These are phyloP conservation scores for Norana najaformis DNA, from an alignment of 2,888 invertebrate species.

Conservation along the genomic window DNA sequence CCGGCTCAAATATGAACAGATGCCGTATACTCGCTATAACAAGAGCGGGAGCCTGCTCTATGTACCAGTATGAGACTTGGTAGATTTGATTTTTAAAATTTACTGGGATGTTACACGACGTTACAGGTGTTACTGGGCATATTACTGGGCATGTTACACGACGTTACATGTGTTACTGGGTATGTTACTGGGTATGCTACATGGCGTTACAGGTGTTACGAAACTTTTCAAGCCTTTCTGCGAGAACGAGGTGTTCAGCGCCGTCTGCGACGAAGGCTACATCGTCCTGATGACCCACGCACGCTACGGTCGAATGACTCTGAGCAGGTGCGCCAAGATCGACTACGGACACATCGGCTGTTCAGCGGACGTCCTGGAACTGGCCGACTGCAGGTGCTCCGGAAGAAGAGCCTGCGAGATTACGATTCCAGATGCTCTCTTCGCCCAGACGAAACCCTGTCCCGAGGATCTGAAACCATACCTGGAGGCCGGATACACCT, in stretches of 20 bases:
- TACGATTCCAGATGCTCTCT: slow-evolving; percentile 41
- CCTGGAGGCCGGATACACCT: slow-evolving; percentile 42
- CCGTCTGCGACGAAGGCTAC: slow-evolving; percentile 39
- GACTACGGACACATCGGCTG: slow-evolving; percentile 45
- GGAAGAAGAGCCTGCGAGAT: slow-evolving; percentile 40
- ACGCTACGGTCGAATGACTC: slow-evolving; percentile 42
- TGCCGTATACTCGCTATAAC: too few species aligned
- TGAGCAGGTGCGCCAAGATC: slow-evolving; percentile 41
- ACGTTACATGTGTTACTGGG: too few species aligned
- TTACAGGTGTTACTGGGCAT: too few species aligned
- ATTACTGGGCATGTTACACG: too few species aligned
- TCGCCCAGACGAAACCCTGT: slow-evolving; percentile 42
- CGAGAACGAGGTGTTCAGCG: slow-evolving; percentile 39
- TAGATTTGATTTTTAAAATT: too few species aligned
- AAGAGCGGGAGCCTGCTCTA: too few species aligned
- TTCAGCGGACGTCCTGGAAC: slow-evolving; percentile 40
- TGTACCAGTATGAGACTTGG: too few species aligned
- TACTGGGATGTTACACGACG: too few species aligned
- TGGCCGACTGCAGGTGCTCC: slow-evolving; percentile 40
- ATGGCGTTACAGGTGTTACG: background rate
- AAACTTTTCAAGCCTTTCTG: slow-evolving; percentile 33
- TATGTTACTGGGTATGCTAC: too few species aligned
- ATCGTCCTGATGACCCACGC: slow-evolving; percentile 43
- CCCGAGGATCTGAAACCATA: slow-evolving; percentile 45
- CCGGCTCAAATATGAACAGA: too few species aligned